Evolutionary conservation across 2,888 invertebrate genomes (phyloP).

Genomic region (Chromoteleia sp.): DNA sequence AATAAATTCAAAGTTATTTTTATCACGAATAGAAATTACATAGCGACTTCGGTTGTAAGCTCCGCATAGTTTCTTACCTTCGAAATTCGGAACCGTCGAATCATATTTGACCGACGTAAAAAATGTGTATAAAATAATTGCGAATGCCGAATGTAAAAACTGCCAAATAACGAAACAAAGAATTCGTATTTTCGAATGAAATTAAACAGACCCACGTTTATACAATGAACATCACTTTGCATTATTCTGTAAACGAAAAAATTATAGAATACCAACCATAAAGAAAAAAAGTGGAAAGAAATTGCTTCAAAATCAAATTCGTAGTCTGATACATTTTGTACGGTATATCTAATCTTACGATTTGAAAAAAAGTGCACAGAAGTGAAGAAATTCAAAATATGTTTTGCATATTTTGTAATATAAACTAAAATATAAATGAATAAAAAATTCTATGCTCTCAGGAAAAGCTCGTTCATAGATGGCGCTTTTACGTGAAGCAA

Average conservation of each 20-base stretch:
- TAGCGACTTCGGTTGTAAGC: conserved; percentile 26
- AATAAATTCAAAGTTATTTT: conserved; percentile 55
- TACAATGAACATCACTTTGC: conserved; percentile 52
- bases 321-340: conserved; percentile 62
- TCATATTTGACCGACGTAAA: conserved; percentile 29
- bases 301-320: conserved; percentile 55
- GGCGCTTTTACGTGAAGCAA: conserved; percentile 20
- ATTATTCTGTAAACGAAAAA: conserved; percentile 28
- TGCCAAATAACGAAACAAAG: conserved; percentile 41
- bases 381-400: conserved; percentile 60
- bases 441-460: conserved; percentile 50
- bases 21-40: conserved; percentile 35
- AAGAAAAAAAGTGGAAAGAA: conserved; percentile 17
- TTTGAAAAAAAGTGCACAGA: conserved; percentile 55
- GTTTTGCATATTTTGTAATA: conserved; percentile 65
- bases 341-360: conserved; percentile 54
- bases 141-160: conserved; percentile 49
- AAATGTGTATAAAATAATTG: conserved; percentile 49
- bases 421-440: conserved; percentile 46
- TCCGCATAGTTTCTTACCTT: conserved; percentile 59
- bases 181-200: conserved; percentile 62
- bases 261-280: conserved; percentile 37
- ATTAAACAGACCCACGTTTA: conserved; percentile 54
- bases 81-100: conserved; percentile 31
- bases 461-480: conserved; percentile 49